Evolutionary conservation across 2,113 vertebrate genomes (phyloP).

Genomic region (Boulengeromyrus knoepffleri): DNA sequence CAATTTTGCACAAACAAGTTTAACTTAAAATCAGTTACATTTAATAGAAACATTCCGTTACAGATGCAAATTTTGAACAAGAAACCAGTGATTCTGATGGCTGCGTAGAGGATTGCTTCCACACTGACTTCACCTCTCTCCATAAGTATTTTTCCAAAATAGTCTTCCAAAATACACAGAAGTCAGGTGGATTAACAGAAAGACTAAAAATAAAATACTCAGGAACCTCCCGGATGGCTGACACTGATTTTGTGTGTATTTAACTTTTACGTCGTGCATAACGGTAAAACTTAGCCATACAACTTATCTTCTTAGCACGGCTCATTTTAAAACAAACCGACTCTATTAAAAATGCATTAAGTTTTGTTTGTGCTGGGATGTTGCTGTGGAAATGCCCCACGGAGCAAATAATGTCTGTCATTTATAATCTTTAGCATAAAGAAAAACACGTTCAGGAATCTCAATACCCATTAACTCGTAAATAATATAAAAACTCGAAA

Average conservation of each 20-base stretch:
- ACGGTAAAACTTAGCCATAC: neutral
- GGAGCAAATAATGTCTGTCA: constrained; percentile 13
- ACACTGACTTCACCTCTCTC: neutral
- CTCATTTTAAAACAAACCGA: constrained; percentile 16
- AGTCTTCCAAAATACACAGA: neutral
- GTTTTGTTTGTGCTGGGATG: neutral
- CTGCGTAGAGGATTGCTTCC: neutral
- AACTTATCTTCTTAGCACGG: neutral
- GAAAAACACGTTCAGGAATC: constrained; percentile 11
- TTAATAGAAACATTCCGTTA: neutral
- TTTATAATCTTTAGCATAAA: constrained; percentile 11
- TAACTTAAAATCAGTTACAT: neutral
- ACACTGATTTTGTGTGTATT: neutral
- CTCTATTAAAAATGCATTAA: constrained; percentile 10
- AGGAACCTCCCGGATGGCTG: neutral
- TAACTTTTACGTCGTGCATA: neutral
- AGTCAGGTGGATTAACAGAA: neutral
- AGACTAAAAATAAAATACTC: neutral
- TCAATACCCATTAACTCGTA: neutral
- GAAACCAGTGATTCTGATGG: neutral
- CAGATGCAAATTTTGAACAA: neutral
- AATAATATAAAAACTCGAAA: neutral
- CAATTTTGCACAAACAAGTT: neutral
- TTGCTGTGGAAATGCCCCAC: neutral
- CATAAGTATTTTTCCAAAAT: neutral